Evolutionary conservation across 2,113 vertebrate genomes (phyloP).

Genomic region (Cyprinodon brontotheroides): DNA sequence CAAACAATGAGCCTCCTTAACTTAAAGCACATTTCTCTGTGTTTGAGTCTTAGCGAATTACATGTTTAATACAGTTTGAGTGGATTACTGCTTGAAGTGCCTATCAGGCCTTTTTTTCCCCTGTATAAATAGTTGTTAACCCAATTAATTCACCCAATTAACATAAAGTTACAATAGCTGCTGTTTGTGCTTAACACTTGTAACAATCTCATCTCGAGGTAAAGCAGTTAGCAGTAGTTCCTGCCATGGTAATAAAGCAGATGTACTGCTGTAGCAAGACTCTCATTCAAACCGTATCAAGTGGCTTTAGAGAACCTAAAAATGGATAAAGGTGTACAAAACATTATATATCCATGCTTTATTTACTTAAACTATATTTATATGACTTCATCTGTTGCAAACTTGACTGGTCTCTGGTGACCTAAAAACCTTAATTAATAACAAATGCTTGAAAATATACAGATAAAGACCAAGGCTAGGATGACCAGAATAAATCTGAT

Average conservation of each 20-base stretch:
- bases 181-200: constrained; percentile 30
- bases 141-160: constrained; percentile 40
- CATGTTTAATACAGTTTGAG: not conserved
- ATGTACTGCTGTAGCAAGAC: not conserved
- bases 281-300: not conserved
- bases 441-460: too few relatives aligned
- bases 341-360: too few relatives aligned
- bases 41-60: not conserved
- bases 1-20: constrained; percentile 18
- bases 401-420: too few relatives aligned
- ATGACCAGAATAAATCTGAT: too few relatives aligned
- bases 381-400: too few relatives aligned
- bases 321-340: not conserved
- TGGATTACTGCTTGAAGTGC: constrained; percentile 42
- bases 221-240: constrained; percentile 37
- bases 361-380: too few relatives aligned
- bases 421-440: too few relatives aligned
- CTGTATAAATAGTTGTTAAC: constrained; percentile 23
- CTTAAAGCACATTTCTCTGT: not conserved
- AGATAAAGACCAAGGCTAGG: too few relatives aligned
- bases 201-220: constrained; percentile 20
- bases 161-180: constrained; percentile 26
- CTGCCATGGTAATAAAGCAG: constrained; percentile 22
- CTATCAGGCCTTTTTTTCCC: constrained; percentile 25
- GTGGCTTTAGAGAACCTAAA: not conserved